phyloP scores from a whole-genome alignment of 2,113 vertebrate species.

The Eretmochelys imbricata region DNA sequence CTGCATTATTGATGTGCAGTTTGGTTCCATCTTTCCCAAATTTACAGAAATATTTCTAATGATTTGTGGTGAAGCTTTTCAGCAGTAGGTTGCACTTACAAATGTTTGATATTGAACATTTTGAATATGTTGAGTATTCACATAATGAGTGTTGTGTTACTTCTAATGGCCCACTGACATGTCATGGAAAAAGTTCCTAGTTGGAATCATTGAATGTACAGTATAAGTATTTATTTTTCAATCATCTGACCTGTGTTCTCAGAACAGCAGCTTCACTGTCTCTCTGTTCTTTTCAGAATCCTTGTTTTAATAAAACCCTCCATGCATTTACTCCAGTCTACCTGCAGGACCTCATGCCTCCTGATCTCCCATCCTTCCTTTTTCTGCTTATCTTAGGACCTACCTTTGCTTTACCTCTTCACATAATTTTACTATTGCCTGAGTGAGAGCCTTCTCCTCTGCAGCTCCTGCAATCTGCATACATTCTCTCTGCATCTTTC shows the following conservation, averaged over 20 bases:
- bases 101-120: not conserved
- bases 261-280: not conserved
- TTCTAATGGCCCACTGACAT: not conserved
- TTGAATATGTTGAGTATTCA: not conserved
- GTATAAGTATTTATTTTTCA: not conserved
- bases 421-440: not conserved
- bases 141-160: not conserved
- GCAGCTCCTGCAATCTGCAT: not conserved
- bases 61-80: not conserved
- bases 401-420: not conserved
- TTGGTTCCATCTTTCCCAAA: not conserved
- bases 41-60: not conserved
- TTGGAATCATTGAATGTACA: not conserved
- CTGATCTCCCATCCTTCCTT: not conserved
- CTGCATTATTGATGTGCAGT: not conserved
- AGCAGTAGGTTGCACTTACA: not conserved
- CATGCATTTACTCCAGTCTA: fast-evolving
- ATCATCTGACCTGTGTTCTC: not conserved
- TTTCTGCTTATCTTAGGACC: not conserved
- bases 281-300: not conserved
- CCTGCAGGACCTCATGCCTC: not conserved
- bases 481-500: not conserved
- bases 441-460: not conserved
- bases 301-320: fast-evolving
- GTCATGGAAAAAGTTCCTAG: not conserved